These are phyloP conservation scores for Bufotes viridis DNA, from an alignment of 2,797 vertebrate genomes.

Conservation along the genomic window DNA sequence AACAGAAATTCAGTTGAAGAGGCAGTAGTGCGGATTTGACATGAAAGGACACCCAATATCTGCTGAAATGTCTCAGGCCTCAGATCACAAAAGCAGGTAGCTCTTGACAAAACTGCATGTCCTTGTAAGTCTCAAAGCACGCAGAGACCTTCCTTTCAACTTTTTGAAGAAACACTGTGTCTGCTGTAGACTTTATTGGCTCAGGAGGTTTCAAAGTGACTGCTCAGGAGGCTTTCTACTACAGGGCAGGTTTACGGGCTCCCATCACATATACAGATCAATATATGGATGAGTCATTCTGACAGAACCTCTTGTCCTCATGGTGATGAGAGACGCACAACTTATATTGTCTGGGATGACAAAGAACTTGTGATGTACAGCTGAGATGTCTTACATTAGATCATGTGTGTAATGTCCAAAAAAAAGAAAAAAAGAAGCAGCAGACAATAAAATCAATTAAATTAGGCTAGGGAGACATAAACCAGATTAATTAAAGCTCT, in stretches of 20 bases:
- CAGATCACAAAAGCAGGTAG: conserved; percentile 48
- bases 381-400: conserved; percentile 15
- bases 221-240: neutral
- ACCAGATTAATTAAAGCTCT: conserved; percentile 22
- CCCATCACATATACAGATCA: conserved; percentile 27
- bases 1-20: conserved; percentile 18
- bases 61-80: conserved; percentile 44
- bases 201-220: conserved; percentile 39
- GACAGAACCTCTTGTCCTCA: conserved; percentile 17
- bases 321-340: conserved; percentile 14
- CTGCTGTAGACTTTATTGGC: conserved; percentile 38
- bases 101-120: conserved; percentile 34
- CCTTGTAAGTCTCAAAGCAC: conserved; percentile 39
- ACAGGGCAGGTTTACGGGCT: conserved; percentile 8
- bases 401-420: conserved; percentile 4
- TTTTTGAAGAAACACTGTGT: conserved; percentile 17
- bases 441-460: conserved; percentile 33
- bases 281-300: conserved; percentile 20
- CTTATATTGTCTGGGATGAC: conserved; percentile 26
- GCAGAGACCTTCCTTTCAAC: conserved; percentile 28
- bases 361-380: conserved; percentile 20
- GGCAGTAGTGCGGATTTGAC: conserved; percentile 28
- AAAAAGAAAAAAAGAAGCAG: conserved; percentile 1
- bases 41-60: conserved; percentile 46
- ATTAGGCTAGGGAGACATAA: conserved; percentile 7